Evolutionary conservation across 2,797 vertebrate genomes (phyloP), one percentile per base, ranked within the genome.

Genomic region (Decapterus maruadsi): DNA sequence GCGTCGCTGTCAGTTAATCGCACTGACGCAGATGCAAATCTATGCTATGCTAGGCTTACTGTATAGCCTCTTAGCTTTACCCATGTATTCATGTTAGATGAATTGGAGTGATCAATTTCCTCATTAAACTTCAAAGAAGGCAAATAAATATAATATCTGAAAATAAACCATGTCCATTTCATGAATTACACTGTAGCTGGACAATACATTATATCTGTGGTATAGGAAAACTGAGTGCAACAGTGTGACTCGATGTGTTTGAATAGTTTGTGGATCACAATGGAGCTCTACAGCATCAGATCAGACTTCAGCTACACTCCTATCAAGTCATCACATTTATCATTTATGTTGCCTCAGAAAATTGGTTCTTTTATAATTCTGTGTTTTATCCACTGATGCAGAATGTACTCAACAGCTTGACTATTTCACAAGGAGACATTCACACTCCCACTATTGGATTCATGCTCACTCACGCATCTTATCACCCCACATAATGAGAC

Each of bases 401-500:
- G 56, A 57, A 75, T 72, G 36, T 36, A 53, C 17, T 63, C 42
- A 57, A 42, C 17, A 60, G 54, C 45, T 17, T 46, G 62, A 59
- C 61, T 43, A 36, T 34, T 45, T 68, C 34, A 60, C n/a, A 63
- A 65, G 40, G 42, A 70, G 48, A 56, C 50, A 67, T 80, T 70
- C 45, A 69, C 11, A 6, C 40, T 66, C 45, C 69, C 56, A 53
- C 51, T 66, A 60, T 29, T 36, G 38, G 40, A 71, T 63, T 72
- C 42, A 61, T 38, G 29, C 26, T 75, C 58, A 68, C 62, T 69
- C 67, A 51, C 45, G 5, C 51, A 34, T 83, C 67, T 76, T 71
- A 73, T 82, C 77, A 65, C 46, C 45, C 20, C 34, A 72, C 65
- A 53, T 66, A 80, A 81, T 68, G 31, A 72, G 56, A 69, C 59